phyloP scores from a whole-genome alignment of 2,797 vertebrate species.

The Glyptemys insculpta region DNA sequence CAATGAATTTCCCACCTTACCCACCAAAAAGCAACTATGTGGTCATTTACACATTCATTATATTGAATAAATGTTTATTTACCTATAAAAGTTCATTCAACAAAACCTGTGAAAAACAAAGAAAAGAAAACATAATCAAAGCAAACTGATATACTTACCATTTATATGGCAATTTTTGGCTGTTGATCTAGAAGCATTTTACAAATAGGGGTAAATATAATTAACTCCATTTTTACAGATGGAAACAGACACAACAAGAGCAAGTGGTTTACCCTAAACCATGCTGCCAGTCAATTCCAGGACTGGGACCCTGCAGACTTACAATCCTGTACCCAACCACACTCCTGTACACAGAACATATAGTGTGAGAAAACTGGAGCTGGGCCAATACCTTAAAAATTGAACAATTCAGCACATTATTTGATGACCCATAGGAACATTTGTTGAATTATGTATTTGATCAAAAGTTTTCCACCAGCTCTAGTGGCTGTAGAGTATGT shows the following conservation, averaged over 20 bases:
- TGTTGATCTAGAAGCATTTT: not conserved
- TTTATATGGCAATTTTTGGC: not conserved
- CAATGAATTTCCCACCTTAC: too few relatives aligned
- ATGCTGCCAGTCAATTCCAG: not conserved
- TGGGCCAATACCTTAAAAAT: not conserved
- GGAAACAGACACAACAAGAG: not conserved
- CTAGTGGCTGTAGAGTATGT: not conserved
- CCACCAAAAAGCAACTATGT: not conserved
- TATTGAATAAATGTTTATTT: too few relatives aligned
- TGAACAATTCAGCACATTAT: not conserved
- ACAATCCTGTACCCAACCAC: not conserved
- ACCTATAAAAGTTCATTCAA: not conserved
- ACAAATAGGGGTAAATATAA: not conserved
- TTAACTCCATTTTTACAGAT: not conserved
- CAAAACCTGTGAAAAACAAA: not conserved
- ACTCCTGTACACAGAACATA: not conserved
- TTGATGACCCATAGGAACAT: fast-evolving
- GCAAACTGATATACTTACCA: fast-evolving
- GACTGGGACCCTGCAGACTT: not conserved
- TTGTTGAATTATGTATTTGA: not conserved
- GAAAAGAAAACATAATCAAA: not conserved
- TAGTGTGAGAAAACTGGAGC: not conserved
- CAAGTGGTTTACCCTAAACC: not conserved
- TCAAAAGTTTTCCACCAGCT: not conserved
- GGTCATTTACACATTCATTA: not conserved